A percentile compares a stretch with the other conserved stretches of the same genome.
phyloP scores from a whole-genome alignment of 1,140 invertebrate genomes.

The Neocloeon triangulifer region DNA sequence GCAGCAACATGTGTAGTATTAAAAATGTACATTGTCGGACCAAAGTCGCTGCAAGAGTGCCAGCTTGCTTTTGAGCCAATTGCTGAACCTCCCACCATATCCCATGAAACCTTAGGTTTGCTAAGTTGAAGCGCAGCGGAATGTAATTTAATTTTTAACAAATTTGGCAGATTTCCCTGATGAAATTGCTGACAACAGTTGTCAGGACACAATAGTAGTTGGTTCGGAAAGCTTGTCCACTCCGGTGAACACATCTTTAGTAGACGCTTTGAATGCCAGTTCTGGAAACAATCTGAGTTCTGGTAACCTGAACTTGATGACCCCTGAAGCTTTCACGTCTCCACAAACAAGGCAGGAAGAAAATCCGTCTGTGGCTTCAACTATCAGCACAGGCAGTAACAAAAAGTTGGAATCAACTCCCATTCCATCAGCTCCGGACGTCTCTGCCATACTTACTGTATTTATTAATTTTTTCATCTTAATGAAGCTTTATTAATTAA shows the following conservation, averaged over 20 bases:
- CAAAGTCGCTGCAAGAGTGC: conserved; percentile 70
- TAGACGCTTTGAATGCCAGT: conserved; percentile 1
- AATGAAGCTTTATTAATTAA: no score
- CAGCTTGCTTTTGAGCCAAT: conserved; percentile 49
- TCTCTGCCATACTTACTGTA: background rate
- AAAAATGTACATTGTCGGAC: conserved; percentile 64
- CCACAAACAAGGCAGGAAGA: conserved; percentile 12
- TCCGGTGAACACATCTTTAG: conserved; percentile 3
- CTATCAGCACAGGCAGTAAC: background rate
- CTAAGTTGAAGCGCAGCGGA: no score
- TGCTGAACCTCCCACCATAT: no score
- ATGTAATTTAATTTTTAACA: no score
- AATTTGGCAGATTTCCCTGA: no score
- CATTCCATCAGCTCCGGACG: conserved; percentile 1
- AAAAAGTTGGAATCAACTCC: background rate
- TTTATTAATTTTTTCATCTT: no score
- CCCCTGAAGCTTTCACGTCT: conserved; percentile 68
- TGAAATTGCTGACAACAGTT: no score
- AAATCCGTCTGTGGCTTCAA: background rate
- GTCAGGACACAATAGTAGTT: background rate
- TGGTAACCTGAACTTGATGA: conserved; percentile 39
- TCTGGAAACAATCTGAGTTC: background rate
- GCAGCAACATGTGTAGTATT: conserved; percentile 26
- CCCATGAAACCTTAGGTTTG: conserved; percentile 1
- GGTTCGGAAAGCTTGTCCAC: background rate